Evolutionary conservation across 2,113 vertebrate genomes (phyloP).

Genomic region (Tursiops truncatus): DNA sequence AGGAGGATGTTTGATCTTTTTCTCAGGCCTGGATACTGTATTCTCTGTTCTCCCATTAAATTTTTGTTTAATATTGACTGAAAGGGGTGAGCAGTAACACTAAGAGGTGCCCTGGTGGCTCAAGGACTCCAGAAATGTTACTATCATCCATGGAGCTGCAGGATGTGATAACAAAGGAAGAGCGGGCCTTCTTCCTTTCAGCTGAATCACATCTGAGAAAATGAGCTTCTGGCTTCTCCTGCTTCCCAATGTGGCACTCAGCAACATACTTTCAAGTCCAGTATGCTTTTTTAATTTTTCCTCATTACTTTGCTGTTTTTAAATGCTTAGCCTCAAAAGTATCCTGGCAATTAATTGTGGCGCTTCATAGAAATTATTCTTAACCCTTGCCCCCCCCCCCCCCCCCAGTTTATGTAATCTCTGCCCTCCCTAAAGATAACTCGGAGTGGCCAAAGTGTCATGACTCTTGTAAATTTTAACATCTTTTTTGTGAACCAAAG

Average conservation of each 20-base stretch:
- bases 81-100: constrained; percentile 1
- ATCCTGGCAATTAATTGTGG: background rate
- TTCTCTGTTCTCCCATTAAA: constrained; percentile 25
- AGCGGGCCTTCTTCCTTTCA: background rate
- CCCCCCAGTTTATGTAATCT: background rate
- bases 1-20: constrained; percentile 13
- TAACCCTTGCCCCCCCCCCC: background rate
- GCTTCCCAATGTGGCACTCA: background rate
- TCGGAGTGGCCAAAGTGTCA: background rate
- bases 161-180: background rate
- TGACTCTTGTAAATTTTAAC: background rate
- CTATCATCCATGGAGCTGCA: background rate
- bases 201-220: background rate
- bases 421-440: background rate
- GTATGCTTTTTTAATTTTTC: background rate
- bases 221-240: background rate
- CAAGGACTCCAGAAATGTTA: background rate
- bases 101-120: background rate
- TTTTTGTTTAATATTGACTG: background rate
- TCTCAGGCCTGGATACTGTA: constrained; percentile 16
- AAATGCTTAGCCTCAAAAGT: background rate
- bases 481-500: background rate
- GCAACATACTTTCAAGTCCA: background rate
- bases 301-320: background rate
- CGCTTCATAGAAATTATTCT: background rate